Base-by-base conservation (phyloP, 2,888 invertebrate species). In the Subacronicta megacephala region DNA sequence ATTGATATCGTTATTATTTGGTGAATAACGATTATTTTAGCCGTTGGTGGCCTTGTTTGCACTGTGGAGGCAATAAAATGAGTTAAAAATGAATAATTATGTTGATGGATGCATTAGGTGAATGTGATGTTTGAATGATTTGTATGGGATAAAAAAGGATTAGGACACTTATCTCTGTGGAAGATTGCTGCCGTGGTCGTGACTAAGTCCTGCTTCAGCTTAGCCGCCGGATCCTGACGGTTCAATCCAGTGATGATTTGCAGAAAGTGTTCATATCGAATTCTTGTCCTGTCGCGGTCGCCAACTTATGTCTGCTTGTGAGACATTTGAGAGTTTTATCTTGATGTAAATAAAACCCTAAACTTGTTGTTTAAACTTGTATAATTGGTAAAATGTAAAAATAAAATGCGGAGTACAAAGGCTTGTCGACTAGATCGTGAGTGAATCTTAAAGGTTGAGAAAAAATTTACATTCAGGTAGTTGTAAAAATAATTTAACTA, bases 121-220 rank as follows among this genome's bases (percentile, higher is more conserved):
- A 20, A 20, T 20, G 7, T 20, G 16, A n/a, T n/a, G n/a, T n/a
- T n/a, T n/a, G n/a, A n/a, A n/a, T 13, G 7, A 42, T 26, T 7
- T 42, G 2, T 7, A 15, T 42, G 10, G 29, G 26, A 29, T 10
- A 29, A 42, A 42, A 6, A 29, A 42, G 26, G 42, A 29, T 20
- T 9, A 43, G 31, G 43, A 43, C 31, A 43, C 43, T 31, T 43
- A 43, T 18, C 40, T 40, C 17, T 37, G 31, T 40, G 18, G 40
- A 40, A 49, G 49, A 33, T n/a, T 33, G 40, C 43, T 16, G 43
- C 43, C 43, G 31, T 43, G 31, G 43, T 43, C 43, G 43, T 43
- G 31, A n/a, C 43, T 44, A 44, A 44, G 33, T 44, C 16, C 6
- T 26, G 26, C 16, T 36, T 3, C 10, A 10, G 26, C 41, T 41